A percentile compares a stretch with the other conserved stretches of the same genome.
Conservation (phyloP, 2,797 vertebrate species). For the Buceros bicornis region DNA sequence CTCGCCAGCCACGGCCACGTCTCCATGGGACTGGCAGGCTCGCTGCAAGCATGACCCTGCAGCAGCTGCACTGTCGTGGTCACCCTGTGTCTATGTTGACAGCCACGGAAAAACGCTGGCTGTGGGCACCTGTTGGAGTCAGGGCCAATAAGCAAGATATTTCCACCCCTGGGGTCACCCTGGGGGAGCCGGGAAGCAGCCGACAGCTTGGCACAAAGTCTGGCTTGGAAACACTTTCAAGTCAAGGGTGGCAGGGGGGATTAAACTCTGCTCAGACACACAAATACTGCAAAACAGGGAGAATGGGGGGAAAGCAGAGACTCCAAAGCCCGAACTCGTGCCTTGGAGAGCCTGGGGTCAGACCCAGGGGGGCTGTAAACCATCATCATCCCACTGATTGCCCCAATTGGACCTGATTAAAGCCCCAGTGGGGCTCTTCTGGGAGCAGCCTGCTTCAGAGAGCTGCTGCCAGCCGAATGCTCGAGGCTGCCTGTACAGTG, state of each 20-base stretch:
- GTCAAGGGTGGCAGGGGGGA: neutral
- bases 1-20: accelerated
- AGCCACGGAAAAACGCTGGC: neutral
- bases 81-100: accelerated
- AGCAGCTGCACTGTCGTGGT: neutral
- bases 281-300: neutral
- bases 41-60: no score
- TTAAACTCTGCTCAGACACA: neutral
- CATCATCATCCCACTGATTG: neutral
- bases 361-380: neutral
- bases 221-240: neutral
- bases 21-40: neutral
- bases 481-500: accelerated
- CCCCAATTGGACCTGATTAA: accelerated
- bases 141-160: neutral
- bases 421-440: neutral
- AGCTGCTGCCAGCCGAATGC: neutral
- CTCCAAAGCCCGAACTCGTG: neutral
- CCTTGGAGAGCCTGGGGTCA: neutral
- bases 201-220: neutral
- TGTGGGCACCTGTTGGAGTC: conserved; percentile 5
- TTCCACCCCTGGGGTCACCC: neutral
- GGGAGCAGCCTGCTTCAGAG: neutral
- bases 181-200: accelerated
- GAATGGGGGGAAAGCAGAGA: accelerated